Evolutionary conservation across 2,797 vertebrate genomes (phyloP).

Genomic region (Echiichthys vipera): DNA sequence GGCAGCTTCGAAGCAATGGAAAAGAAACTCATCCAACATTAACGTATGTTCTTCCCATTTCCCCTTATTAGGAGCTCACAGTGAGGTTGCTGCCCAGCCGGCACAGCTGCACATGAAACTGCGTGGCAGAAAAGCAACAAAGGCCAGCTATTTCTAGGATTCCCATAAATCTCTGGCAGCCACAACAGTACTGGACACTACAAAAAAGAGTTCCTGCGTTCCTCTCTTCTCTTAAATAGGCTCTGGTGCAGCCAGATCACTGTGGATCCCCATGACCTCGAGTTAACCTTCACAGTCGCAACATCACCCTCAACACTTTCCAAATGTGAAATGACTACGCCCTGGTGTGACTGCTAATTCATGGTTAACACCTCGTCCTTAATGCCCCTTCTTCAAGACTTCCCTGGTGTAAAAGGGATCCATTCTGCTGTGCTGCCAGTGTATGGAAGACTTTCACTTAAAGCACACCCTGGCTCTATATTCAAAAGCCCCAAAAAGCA

Average conservation of each 20-base stretch:
- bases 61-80: constrained; percentile 57
- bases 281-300: constrained; percentile 13
- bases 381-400: not conserved
- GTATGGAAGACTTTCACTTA: too few relatives aligned
- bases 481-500: not conserved
- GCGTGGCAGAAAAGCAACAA: constrained; percentile 55
- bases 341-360: not conserved
- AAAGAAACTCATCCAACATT: constrained; percentile 53
- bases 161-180: constrained; percentile 66
- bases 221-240: not conserved
- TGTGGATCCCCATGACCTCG: not conserved
- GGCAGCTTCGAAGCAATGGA: constrained; percentile 32
- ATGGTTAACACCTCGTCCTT: not conserved
- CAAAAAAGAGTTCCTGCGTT: constrained; percentile 10
- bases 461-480: not conserved
- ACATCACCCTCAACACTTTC: constrained; percentile 4
- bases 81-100: constrained; percentile 43
- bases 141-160: constrained; percentile 66
- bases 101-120: constrained; percentile 72
- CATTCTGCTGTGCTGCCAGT: not conserved
- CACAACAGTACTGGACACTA: constrained; percentile 15
- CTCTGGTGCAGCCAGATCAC: not conserved
- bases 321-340: not conserved
- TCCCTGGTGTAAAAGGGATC: not conserved
- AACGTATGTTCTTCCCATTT: constrained; percentile 67